Percentiles rank a stretch among this genome's conserved stretches.
phyloP scores from a whole-genome alignment of 2,888 invertebrate species.

The Hesperia comma region DNA sequence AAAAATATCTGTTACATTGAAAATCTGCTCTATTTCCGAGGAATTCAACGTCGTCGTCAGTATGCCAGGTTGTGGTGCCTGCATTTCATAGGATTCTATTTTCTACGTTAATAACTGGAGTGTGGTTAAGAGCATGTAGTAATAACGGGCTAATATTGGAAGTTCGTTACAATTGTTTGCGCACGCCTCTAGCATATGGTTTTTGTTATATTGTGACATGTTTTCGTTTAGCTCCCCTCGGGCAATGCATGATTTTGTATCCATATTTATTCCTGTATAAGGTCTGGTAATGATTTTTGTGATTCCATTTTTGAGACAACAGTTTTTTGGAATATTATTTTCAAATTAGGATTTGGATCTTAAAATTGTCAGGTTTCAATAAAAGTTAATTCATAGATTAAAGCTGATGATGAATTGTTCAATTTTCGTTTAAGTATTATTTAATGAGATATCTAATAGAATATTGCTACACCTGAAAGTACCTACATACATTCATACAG shows the following conservation, averaged over 20 bases:
- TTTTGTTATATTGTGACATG: slow-evolving; percentile 55
- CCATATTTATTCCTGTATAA: slow-evolving; percentile 8
- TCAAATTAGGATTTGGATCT: too few relatives aligned
- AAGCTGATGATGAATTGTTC: too few relatives aligned
- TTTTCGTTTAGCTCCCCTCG: slow-evolving; percentile 48
- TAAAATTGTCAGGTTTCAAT: too few relatives aligned
- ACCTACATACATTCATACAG: too few relatives aligned
- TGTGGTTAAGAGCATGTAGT: slow-evolving; percentile 37
- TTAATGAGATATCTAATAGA: too few relatives aligned
- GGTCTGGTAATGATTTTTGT: background rate
- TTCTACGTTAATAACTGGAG: slow-evolving; percentile 43
- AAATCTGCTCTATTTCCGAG: slow-evolving; percentile 1
- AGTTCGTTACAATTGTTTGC: slow-evolving; percentile 59
- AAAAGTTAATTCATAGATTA: too few relatives aligned
- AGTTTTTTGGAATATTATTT: too few relatives aligned
- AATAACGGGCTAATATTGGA: slow-evolving; percentile 58
- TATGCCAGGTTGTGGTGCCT: slow-evolving; percentile 12
- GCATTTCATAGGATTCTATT: slow-evolving; percentile 44
- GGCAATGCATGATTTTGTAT: slow-evolving; percentile 5
- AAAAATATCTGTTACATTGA: background rate
- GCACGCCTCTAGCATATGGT: slow-evolving; percentile 54
- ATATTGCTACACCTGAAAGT: too few relatives aligned
- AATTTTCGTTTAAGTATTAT: too few relatives aligned
- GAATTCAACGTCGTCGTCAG: background rate
- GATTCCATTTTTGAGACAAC: too few relatives aligned